phyloP scores from a whole-genome alignment of 2,797 vertebrate genomes.

The Coendou prehensilis region DNA sequence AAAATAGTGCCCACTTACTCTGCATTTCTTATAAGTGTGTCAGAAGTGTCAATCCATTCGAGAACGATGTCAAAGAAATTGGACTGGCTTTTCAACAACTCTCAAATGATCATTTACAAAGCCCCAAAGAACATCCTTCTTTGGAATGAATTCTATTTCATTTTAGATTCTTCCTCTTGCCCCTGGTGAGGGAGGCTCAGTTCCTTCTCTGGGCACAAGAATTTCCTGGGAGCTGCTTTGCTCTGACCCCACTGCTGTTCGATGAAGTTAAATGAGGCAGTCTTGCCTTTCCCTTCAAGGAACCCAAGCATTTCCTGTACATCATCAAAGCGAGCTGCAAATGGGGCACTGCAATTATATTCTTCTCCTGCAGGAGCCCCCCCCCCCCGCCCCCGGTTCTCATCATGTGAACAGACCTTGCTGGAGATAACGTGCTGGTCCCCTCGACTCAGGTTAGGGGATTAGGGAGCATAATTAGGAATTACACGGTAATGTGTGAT shows the following conservation, averaged over 20 bases:
- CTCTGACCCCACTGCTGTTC: constrained; percentile 51
- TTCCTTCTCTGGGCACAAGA: constrained; percentile 8
- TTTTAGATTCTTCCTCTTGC: constrained; percentile 44
- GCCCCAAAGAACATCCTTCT: neutral
- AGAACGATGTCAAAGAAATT: constrained; percentile 3
- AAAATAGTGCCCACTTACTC: neutral
- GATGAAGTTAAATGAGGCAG: constrained; percentile 68
- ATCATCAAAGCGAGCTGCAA: constrained; percentile 64
- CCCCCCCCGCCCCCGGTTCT: neutral
- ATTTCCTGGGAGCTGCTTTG: constrained; percentile 31
- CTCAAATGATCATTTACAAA: constrained; percentile 30
- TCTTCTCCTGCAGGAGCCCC: constrained; percentile 63
- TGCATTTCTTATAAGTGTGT: neutral
- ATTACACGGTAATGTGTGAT: neutral
- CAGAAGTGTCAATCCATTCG: neutral
- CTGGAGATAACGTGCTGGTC: constrained; percentile 44
- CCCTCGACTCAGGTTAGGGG: neutral
- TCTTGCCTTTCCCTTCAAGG: constrained; percentile 64
- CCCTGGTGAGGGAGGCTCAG: constrained; percentile 55
- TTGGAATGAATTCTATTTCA: constrained; percentile 34
- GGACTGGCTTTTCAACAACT: constrained; percentile 18
- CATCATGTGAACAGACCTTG: neutral
- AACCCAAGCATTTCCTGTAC: constrained; percentile 54
- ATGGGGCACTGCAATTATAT: constrained; percentile 63
- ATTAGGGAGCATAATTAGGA: constrained; percentile 57